Evolutionary conservation across 2,113 vertebrate species (phyloP), one percentile per base, ranked within the genome.

Genomic region (Sapayoa aenigma): DNA sequence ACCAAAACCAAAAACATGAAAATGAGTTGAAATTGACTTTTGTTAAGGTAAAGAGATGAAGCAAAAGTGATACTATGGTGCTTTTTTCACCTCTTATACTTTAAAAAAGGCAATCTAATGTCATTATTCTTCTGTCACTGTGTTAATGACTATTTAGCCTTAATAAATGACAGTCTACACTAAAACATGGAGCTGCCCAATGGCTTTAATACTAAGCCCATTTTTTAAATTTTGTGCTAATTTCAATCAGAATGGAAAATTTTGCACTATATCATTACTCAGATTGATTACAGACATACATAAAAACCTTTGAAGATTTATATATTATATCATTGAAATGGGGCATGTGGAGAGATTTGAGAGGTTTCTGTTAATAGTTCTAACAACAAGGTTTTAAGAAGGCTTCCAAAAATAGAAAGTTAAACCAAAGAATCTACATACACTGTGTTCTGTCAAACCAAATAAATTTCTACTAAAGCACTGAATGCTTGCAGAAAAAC

Each of bases 61-160:
- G 47, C 2, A 63, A 71, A 73, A 86, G 55, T 22, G 1, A 79
- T 23, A 9, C 5, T 66, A 37, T 42, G 20, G 1, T 2, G 59
- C 77, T 53, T 69, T 71, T 62, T 81, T 67, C 47, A n/a, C 72
- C 66, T 68, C n/a, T 63, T 63, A 59, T 33, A 69, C 18, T 53
- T n/a, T 73, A 93, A 93, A 87, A 90, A 90, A 84, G 8, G 28
- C 44, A 88, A 71, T 95, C 71, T 53, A 78, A 94, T 95, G 82
- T 83, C 91, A 91, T 94, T 95, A 93, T 88, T 93, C 56, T 47
- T 75, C 84, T 94, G 66, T 53, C 62, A 76, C 84, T 76, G 30
- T 59, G 8, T 39, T 96, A 87, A 89, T 91, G 68, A 80, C 53
- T 69, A 65, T 87, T 93, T 87, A 85, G 75, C n/a, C 47, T 89